A percentile compares a stretch with the other conserved stretches of the same genome.
Conservation (phyloP, 2,797 vertebrate genomes). For the Vireo griseus region DNA sequence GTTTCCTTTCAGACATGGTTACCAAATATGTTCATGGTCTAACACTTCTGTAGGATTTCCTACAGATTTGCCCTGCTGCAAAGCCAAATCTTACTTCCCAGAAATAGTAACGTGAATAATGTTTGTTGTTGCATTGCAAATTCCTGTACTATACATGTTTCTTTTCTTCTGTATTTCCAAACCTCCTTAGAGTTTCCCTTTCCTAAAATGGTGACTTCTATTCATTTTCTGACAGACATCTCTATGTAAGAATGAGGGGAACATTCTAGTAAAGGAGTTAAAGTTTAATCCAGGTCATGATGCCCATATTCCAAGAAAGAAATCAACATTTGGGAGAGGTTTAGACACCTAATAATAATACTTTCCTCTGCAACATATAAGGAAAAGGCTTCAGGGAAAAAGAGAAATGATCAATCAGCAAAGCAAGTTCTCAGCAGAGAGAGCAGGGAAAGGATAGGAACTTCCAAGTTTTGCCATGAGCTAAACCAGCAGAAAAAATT, state of each 20-base stretch:
- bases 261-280: neutral
- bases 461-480: neutral
- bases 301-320: neutral
- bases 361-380: neutral
- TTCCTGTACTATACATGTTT: neutral
- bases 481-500: neutral
- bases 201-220: neutral
- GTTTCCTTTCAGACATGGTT: slow-evolving; percentile 10
- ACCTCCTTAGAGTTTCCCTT: neutral
- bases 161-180: neutral
- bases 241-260: neutral
- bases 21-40: neutral
- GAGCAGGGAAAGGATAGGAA: neutral
- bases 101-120: neutral
- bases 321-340: neutral
- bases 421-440: neutral
- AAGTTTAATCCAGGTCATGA: neutral
- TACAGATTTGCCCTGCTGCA: neutral
- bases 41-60: slow-evolving; percentile 20
- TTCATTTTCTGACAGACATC: neutral
- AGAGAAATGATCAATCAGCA: neutral
- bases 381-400: neutral
- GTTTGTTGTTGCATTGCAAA: neutral
- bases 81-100: neutral
- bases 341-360: neutral